Evolutionary conservation across 2,888 invertebrate genomes (phyloP).

Genomic region (Pristionchus entomophagus): DNA sequence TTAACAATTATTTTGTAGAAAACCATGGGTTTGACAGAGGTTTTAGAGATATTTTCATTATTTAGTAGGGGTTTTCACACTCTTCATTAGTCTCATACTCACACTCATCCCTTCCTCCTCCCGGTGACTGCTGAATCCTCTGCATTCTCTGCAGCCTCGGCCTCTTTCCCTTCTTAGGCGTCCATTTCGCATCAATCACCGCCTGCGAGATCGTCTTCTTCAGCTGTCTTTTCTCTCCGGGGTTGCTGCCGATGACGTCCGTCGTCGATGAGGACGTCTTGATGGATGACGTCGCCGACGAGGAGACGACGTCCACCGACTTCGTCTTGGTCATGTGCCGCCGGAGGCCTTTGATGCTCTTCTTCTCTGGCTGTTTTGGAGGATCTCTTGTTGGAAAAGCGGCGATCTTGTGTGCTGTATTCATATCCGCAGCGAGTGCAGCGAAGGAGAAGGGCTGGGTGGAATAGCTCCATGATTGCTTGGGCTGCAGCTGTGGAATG

Average conservation of each 20-base stretch:
- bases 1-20: no score
- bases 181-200: background rate
- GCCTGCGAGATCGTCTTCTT: background rate
- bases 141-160: slow-evolving; percentile 9
- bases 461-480: background rate
- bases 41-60: no score
- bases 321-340: slow-evolving; percentile 11
- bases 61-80: background rate
- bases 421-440: slow-evolving; percentile 44
- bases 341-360: background rate
- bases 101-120: background rate
- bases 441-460: slow-evolving; percentile 41
- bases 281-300: slow-evolving; percentile 19
- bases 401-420: slow-evolving; percentile 16
- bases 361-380: background rate
- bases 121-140: background rate
- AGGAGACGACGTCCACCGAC: slow-evolving; percentile 1
- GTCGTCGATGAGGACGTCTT: background rate
- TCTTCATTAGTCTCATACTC: background rate
- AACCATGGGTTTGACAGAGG: no score
- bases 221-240: background rate
- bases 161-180: slow-evolving; percentile 3
- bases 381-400: background rate
- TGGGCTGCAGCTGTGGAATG: background rate
- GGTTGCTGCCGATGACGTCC: background rate